Base-by-base conservation (phyloP, 2,888 invertebrate genomes). In the Lasioglossum lativentre region DNA sequence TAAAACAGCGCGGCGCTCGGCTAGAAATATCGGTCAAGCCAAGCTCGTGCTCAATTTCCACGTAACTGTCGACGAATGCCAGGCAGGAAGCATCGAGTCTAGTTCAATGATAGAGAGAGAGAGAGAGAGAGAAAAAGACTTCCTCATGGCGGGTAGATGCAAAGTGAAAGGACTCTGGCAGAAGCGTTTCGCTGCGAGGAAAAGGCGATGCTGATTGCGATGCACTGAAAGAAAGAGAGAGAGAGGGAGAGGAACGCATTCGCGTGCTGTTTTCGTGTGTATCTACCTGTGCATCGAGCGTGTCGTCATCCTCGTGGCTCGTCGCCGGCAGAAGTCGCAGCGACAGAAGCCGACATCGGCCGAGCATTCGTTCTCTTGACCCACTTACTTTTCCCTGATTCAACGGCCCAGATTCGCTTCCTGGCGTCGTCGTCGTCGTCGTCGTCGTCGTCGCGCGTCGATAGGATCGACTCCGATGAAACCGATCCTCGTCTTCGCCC, bases 351-450 rank as follows among this genome's bases (percentile, higher is more conserved):
- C 88, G 89, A 86, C 89, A 79, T 70, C 84, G 77, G 80, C 82
- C 82, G 73, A 83, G 90, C 77, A 82, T 88, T 89, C 88, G 90
- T 87, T 90, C 93, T 91, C 91, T 91, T 94, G 94, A 94, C 94
- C 94, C 92, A 94, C 91, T 94, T 93, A 89, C 91, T 89, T 89
- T 89, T 92, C 89, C 90, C 90, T 88, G 90, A 90, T 92, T 91
- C 92, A 85, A 87, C 91, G 94, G 92, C 93, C 94, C 93, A 93
- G 93, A 93, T 94, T 93, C 87, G 90, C 90, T 92, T 92, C 91
- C 90, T 90, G 88, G 80, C 90, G 76, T 86, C 86, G 84, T 30
- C 63, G 63, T n/a, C 52, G 34, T 34, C 34, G 34, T 34, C 34
- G 34, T 45, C 42, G 56, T 27, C 63, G 63, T 63, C 66, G 66